Base-by-base conservation (phyloP, 1,140 invertebrate species). In the Melitaea cinxia region DNA sequence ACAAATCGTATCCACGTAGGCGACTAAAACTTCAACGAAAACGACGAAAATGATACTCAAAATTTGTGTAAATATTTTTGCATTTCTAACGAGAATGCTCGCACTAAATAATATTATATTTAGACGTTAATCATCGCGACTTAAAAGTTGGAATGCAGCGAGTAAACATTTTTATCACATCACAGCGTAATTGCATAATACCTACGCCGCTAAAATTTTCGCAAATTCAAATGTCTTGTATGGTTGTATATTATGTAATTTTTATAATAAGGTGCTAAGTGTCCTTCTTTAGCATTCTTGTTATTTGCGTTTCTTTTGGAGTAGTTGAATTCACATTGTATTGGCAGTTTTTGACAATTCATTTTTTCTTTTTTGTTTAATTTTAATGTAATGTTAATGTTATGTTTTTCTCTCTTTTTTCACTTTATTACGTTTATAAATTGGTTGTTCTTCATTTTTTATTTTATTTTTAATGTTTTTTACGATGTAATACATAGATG, bases 91-190 rank as follows among this genome's bases (percentile, higher is more conserved):
- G 15, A 54, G 69, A 63, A 61, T 15, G 33, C 50, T 23, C 14
- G 49, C 52, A 61, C 9, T 23, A 53, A 35, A 65, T 68, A 67
- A n/a, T 61, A 56, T 62, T 56, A 56, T 33, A 61, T 53, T 35
- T 39, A 45, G 70, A 75, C 70, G 69, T 59, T 72, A 73, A 71
- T 73, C 68, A 68, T 64, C 60, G 10, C 47, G 37, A 47, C 39
- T 33, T 35, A 10, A 35, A 4, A 35, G 33, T 35, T 21, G 76
- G 79, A 63, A 84, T 78, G 82, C 70, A 75, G 14, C 67, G 37
- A 28, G 58, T 66, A 81, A 79, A 84, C 75, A 76, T 26, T 69
- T 70, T 82, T 85, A 85, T 85, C 82, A 77, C 69, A 54, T 72
- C 59, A 69, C 72, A 54, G 61, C 49, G 67, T 37, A 69, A 71